A percentile compares a stretch with the other conserved stretches of the same genome.
Conservation (phyloP, 2,797 vertebrate species). For the Lepilemur ruficaudatus region DNA sequence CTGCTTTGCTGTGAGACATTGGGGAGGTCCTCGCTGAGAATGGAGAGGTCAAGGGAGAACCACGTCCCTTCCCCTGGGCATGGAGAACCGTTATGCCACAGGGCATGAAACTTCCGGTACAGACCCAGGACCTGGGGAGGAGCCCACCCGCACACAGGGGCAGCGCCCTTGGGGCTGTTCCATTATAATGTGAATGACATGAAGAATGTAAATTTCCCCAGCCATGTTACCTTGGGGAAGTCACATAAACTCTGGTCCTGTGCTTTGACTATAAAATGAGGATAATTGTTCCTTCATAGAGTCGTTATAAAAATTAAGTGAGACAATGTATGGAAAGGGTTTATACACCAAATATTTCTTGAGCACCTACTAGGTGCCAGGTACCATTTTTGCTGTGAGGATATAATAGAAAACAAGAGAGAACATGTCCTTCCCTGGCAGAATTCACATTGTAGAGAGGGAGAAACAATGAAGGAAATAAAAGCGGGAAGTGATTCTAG, state of each 20-base stretch:
- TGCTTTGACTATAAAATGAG: neutral
- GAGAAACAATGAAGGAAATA: neutral
- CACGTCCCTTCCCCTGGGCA: neutral
- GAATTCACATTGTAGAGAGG: fast-evolving
- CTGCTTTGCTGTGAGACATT: neutral
- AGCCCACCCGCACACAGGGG: fast-evolving
- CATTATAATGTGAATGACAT: neutral
- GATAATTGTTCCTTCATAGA: neutral
- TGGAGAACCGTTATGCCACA: neutral
- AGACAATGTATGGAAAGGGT: neutral
- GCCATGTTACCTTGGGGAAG: neutral
- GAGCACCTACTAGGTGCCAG: neutral
- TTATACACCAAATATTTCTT: neutral
- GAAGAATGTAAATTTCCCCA: neutral
- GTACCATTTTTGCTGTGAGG: neutral
- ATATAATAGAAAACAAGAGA: neutral
- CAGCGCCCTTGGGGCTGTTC: neutral
- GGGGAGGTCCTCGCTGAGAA: neutral
- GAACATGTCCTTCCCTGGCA: neutral
- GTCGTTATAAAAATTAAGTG: neutral
- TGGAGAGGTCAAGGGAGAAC: neutral
- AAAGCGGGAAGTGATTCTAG: neutral
- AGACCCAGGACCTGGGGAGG: neutral
- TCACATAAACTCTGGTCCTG: neutral
- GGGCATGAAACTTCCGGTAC: neutral